phyloP scores from a whole-genome alignment of 1,140 invertebrate genomes.

The Leptestheria dahalacensis region DNA sequence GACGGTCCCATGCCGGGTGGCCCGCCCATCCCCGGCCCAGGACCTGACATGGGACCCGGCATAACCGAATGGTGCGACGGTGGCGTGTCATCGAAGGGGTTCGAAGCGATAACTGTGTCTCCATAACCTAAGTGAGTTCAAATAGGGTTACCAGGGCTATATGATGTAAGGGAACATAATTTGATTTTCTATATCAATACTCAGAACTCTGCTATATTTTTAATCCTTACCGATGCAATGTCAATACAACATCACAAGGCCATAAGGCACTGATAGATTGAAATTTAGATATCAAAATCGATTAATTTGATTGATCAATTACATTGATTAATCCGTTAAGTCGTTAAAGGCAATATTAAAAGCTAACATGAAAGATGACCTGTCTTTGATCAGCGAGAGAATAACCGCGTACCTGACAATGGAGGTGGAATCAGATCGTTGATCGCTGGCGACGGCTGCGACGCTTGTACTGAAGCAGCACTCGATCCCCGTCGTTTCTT shows the following conservation, averaged over 20 bases:
- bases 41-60: conserved; percentile 24
- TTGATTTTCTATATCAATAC: too few species aligned
- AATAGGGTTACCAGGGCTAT: conserved; percentile 2
- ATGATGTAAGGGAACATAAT: not conserved
- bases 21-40: conserved; percentile 31
- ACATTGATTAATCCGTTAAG: too few species aligned
- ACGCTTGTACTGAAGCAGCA: conserved; percentile 26
- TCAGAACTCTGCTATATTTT: too few species aligned
- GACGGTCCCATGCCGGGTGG: conserved; percentile 36
- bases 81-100: conserved; percentile 88
- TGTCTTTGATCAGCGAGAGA: too few species aligned
- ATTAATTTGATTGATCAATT: too few species aligned
- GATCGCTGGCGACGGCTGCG: conserved; percentile 36
- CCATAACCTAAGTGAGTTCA: conserved; percentile 44
- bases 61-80: conserved; percentile 32
- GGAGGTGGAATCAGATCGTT: conserved; percentile 67
- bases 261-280: too few species aligned
- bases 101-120: conserved; percentile 83
- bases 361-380: too few species aligned
- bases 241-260: too few species aligned
- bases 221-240: too few species aligned
- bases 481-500: conserved; percentile 36
- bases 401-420: conserved; percentile 45
- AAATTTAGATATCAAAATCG: too few species aligned
- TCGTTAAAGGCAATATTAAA: too few species aligned